Conservation (phyloP, 2,113 vertebrate genomes). For the Danionella cerebrum region DNA sequence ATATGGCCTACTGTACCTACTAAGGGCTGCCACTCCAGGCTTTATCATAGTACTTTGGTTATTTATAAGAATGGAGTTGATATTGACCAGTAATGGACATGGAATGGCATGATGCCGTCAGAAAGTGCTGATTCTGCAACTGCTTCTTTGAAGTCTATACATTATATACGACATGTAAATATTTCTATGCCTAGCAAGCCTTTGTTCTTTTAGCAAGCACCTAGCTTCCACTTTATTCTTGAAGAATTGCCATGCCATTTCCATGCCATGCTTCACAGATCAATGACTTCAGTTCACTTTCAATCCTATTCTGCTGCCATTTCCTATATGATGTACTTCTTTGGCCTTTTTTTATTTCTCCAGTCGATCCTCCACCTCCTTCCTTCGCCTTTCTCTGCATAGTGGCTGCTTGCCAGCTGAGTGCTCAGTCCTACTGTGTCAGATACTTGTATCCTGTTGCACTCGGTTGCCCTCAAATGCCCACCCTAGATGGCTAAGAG, state of each 20-base stretch:
- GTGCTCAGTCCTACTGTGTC: not conserved
- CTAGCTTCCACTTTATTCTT: not conserved
- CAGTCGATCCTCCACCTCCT: not conserved
- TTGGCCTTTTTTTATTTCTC: not conserved
- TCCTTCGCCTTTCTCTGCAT: not conserved
- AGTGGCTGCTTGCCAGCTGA: constrained; percentile 5
- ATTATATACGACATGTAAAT: too few species aligned
- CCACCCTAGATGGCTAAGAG: not conserved
- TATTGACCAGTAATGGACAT: too few species aligned
- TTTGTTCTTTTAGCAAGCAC: not conserved
- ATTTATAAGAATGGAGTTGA: too few species aligned
- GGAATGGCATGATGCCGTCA: too few species aligned
- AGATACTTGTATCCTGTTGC: constrained; percentile 12
- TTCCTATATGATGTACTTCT: not conserved
- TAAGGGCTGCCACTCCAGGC: too few species aligned
- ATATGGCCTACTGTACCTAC: too few species aligned
- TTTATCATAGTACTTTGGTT: too few species aligned
- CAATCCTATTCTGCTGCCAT: not conserved
- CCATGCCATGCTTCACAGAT: not conserved
- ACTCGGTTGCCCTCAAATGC: constrained; percentile 6
- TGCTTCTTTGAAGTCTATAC: too few species aligned
- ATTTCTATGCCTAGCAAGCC: not conserved
- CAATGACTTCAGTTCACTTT: not conserved
- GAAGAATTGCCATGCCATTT: not conserved
- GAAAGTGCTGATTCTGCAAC: too few species aligned